These are phyloP conservation scores for Meriones psammophilus DNA, from an alignment of 2,797 vertebrate genomes.

Conservation along the genomic window DNA sequence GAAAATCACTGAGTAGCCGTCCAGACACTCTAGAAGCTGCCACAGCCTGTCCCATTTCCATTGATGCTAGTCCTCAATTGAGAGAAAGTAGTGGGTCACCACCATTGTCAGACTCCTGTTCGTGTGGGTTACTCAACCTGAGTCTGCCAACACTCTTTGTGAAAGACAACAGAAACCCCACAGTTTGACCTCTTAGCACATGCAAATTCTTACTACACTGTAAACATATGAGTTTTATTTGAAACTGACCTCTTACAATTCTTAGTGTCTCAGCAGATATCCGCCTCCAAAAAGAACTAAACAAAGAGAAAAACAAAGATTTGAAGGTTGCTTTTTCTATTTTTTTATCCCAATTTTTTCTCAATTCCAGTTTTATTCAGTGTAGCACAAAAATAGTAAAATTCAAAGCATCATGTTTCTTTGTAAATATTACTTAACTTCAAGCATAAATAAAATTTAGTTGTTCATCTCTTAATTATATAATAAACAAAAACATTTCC, in stretches of 20 bases:
- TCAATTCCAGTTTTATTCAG: constrained; percentile 63
- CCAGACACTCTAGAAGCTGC: constrained; percentile 74
- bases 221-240: constrained; percentile 62
- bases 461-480: constrained; percentile 44
- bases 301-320: constrained; percentile 72
- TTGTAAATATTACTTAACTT: constrained; percentile 68
- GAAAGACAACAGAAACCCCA: constrained; percentile 50
- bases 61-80: constrained; percentile 51
- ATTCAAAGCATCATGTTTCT: constrained; percentile 63
- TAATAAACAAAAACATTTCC: constrained; percentile 71
- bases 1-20: constrained; percentile 76
- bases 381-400: constrained; percentile 63
- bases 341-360: constrained; percentile 31
- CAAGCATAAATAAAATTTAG: constrained; percentile 69
- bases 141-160: constrained; percentile 31
- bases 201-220: constrained; percentile 23
- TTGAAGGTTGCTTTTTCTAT: constrained; percentile 57
- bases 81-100: constrained; percentile 42
- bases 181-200: constrained; percentile 61
- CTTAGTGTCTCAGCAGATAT: constrained; percentile 86
- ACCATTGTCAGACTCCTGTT: background rate
- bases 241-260: constrained; percentile 88
- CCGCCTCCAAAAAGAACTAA: constrained; percentile 90
- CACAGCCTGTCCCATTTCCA: constrained; percentile 56
- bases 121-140: background rate